These are phyloP conservation scores for Platichthys stellatus DNA, from an alignment of 2,113 vertebrate species.

Conservation along the genomic window DNA sequence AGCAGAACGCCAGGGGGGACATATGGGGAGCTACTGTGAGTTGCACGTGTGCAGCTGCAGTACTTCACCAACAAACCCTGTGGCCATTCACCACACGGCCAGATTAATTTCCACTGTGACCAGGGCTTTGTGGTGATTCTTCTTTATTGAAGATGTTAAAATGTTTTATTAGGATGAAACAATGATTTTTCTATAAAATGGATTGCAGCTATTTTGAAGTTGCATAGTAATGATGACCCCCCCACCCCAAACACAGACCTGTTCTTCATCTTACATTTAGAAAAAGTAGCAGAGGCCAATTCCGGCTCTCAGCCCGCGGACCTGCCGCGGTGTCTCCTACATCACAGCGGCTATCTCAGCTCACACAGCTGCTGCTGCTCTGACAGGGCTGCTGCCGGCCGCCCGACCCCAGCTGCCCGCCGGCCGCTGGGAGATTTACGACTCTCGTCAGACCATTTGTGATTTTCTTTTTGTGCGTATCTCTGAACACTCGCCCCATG, in stretches of 20 bases:
- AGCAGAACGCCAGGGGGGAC: not conserved
- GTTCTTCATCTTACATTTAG: constrained; percentile 40
- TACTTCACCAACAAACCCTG: not conserved
- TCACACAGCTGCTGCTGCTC: constrained; percentile 49
- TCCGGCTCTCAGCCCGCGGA: constrained; percentile 29
- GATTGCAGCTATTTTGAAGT: constrained; percentile 23
- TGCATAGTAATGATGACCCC: constrained; percentile 1
- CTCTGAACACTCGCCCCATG: constrained; percentile 9
- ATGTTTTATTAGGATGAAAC: constrained; percentile 6
- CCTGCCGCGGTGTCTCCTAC: constrained; percentile 4
- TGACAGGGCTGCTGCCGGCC: constrained; percentile 51
- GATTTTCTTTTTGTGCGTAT: constrained; percentile 29
- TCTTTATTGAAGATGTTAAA: not conserved
- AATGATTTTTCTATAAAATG: not conserved
- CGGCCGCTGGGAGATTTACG: constrained; percentile 64
- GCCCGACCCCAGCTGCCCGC: constrained; percentile 57
- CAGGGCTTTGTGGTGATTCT: not conserved
- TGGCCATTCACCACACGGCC: not conserved
- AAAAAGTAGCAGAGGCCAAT: constrained; percentile 39
- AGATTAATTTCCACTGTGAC: not conserved
- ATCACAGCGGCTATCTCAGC: constrained; percentile 50
- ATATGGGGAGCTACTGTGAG: not conserved
- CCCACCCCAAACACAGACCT: not conserved
- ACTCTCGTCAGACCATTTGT: constrained; percentile 62
- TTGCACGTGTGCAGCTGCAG: not conserved